These are phyloP conservation scores for Ammodytes dubius DNA, from an alignment of 2,113 vertebrate species.

Conservation along the genomic window DNA sequence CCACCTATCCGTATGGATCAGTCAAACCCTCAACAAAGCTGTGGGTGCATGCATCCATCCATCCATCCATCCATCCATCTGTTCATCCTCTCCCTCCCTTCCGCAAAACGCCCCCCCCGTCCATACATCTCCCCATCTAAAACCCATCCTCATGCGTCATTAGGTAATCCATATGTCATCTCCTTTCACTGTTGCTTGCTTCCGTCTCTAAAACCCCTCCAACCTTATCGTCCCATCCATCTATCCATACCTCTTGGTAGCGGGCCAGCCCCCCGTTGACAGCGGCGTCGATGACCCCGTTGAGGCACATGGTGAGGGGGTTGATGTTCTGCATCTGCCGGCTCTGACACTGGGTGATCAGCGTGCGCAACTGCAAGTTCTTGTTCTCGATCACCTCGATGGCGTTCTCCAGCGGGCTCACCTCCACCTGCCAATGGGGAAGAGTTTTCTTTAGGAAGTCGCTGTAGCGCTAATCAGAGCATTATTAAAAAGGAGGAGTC, in stretches of 20 bases:
- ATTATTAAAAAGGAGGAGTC: not conserved
- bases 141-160: conserved; percentile 75
- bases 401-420: conserved; percentile 98
- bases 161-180: conserved; percentile 66
- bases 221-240: conserved; percentile 35
- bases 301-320: conserved; percentile 99
- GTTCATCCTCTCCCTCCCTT: conserved; percentile 10
- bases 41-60: not conserved
- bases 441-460: not conserved
- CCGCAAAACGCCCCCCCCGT: conserved; percentile 13
- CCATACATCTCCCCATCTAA: conserved; percentile 41
- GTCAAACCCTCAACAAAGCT: conserved; percentile 23
- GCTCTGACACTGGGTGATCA: conserved; percentile 96
- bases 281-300: conserved; percentile 97
- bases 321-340: conserved; percentile 98
- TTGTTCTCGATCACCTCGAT: conserved; percentile 99
- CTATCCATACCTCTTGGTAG: conserved; percentile 93
- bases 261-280: conserved; percentile 97
- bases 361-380: conserved; percentile 93
- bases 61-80: conserved; percentile 54
- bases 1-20: conserved; percentile 6
- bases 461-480: not conserved
- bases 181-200: conserved; percentile 19
- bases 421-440: conserved; percentile 89
- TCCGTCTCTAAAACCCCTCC: conserved; percentile 47